Percentiles rank a stretch among this genome's conserved stretches.
Conservation (phyloP, 2,113 vertebrate species). For the Jacana jacana region DNA sequence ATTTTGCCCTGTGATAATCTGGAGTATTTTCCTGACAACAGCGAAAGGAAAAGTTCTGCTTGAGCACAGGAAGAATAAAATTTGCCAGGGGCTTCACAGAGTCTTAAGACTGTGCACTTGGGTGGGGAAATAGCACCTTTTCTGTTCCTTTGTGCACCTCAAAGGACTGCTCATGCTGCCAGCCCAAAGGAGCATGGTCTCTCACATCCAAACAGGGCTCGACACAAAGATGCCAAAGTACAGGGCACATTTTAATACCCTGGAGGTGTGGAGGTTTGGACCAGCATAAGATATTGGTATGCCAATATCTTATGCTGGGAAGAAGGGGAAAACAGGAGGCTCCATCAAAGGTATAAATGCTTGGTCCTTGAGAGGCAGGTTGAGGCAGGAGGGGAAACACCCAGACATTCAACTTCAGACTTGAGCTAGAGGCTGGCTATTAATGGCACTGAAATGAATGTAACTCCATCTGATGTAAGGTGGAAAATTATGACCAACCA, state of each 20-base stretch:
- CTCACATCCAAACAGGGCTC: not conserved
- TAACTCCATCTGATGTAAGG: not conserved
- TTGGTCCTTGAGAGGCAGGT: not conserved
- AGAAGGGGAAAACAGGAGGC: not conserved
- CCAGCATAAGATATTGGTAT: not conserved
- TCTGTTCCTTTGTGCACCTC: not conserved
- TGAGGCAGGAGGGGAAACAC: not conserved
- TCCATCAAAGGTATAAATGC: rapidly evolving
- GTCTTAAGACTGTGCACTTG: not conserved
- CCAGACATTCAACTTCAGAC: not conserved
- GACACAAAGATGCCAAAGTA: too few relatives aligned
- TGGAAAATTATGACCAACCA: not conserved
- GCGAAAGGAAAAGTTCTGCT: not conserved
- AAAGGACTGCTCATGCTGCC: too few relatives aligned
- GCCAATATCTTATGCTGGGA: too few relatives aligned
- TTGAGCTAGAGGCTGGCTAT: not conserved
- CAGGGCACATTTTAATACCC: not conserved
- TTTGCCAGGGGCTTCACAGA: not conserved
- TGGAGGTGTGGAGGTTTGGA: not conserved
- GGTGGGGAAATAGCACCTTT: not conserved
- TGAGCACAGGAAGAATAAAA: not conserved
- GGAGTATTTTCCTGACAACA: not conserved
- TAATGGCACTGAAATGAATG: too few relatives aligned
- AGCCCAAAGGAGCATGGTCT: not conserved
- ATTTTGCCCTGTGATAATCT: not conserved